These are phyloP conservation scores for Synanthedon tipuliformis DNA, from an alignment of 2,888 invertebrate genomes.

Conservation along the genomic window DNA sequence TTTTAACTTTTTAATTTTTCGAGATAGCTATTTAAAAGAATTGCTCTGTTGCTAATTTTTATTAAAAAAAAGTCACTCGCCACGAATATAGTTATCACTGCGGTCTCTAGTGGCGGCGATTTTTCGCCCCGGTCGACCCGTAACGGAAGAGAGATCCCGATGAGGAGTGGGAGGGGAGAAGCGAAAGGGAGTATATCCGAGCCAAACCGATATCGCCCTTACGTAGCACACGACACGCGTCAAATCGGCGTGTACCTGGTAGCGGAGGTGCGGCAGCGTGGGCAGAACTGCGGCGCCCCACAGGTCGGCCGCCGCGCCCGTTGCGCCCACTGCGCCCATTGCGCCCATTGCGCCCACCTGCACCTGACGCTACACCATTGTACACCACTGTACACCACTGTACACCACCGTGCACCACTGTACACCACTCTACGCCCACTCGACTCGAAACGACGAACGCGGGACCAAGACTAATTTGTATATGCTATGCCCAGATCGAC, in stretches of 20 bases:
- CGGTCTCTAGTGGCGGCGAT: too few relatives aligned
- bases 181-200: neutral
- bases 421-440: neutral
- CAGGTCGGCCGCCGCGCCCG: conserved; percentile 34
- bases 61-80: too few relatives aligned
- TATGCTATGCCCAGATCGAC: conserved; percentile 47
- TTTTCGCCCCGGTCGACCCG: too few relatives aligned
- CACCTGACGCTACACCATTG: neutral
- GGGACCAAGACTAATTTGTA: neutral
- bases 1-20: too few relatives aligned
- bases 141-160: too few relatives aligned
- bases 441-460: too few relatives aligned
- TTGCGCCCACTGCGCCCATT: conserved; percentile 7
- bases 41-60: too few relatives aligned
- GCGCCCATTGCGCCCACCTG: neutral
- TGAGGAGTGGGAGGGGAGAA: too few relatives aligned
- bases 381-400: neutral
- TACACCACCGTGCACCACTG: neutral
- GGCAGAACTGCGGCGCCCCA: conserved; percentile 50
- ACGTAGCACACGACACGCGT: conserved; percentile 9
- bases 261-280: conserved; percentile 41
- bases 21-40: too few relatives aligned
- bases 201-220: neutral
- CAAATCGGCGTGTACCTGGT: conserved; percentile 35
- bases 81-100: too few relatives aligned